Evolutionary conservation across 2,888 invertebrate species (phyloP).

Genomic region (Thysanoteuthis rhombus): DNA sequence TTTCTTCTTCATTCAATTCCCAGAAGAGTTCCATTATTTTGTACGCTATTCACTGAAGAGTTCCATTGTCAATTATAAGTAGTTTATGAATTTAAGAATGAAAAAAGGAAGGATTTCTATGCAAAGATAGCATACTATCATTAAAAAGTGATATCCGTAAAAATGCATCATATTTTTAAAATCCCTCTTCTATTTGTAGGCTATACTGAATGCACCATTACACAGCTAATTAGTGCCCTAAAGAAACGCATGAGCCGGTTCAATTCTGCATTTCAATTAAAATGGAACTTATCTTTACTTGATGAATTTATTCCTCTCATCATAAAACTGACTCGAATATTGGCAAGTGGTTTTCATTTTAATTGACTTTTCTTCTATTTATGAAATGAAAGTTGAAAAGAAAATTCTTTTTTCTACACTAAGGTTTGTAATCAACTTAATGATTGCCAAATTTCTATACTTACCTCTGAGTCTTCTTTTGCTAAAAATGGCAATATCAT

Average conservation of each 20-base stretch:
- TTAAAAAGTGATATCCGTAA: too few relatives aligned
- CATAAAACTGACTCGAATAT: slow-evolving; percentile 62
- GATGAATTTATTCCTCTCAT: slow-evolving; percentile 62
- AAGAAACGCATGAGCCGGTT: slow-evolving; percentile 57
- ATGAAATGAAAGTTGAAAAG: background rate
- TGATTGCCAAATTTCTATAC: too few relatives aligned
- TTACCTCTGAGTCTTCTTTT: background rate
- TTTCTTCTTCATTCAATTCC: too few relatives aligned
- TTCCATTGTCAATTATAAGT: too few relatives aligned
- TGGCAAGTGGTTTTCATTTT: slow-evolving; percentile 50
- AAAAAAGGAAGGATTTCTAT: too few relatives aligned
- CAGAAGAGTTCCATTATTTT: too few relatives aligned
- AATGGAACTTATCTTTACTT: slow-evolving; percentile 64
- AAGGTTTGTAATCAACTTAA: background rate
- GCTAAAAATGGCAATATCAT: background rate
- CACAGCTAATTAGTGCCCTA: slow-evolving; percentile 54
- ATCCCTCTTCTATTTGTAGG: slow-evolving; percentile 42
- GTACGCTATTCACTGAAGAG: too few relatives aligned
- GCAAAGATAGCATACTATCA: too few relatives aligned
- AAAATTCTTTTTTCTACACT: background rate
- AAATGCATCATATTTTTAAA: background rate
- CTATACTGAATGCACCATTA: slow-evolving; percentile 56
- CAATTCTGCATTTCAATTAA: slow-evolving; percentile 57
- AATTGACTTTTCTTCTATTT: background rate
- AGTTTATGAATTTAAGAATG: too few relatives aligned